Conservation (phyloP, 2,797 vertebrate genomes). For the Lutjanus argentimaculatus region DNA sequence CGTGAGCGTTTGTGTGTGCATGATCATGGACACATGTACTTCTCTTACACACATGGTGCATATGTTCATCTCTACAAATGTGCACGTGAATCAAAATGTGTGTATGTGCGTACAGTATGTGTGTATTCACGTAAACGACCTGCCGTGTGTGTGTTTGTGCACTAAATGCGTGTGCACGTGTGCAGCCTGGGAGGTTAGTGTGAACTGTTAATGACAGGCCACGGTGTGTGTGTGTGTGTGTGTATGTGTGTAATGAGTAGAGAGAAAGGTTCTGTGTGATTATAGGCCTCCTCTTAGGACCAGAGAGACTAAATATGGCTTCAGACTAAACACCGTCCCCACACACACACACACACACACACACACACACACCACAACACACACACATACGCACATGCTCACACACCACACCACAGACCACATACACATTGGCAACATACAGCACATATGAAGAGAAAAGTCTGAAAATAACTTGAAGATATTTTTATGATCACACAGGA, state of each 20-base stretch:
- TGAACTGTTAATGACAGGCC: constrained; percentile 82
- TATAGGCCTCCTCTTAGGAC: constrained; percentile 81
- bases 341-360: constrained; percentile 41
- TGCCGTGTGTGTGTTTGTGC: constrained; percentile 5
- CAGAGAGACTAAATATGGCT: constrained; percentile 84
- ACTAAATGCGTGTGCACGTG: constrained; percentile 27
- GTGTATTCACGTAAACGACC: constrained; percentile 27
- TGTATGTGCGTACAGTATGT: background rate
- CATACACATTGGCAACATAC: constrained; percentile 75
- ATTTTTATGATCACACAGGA: constrained; percentile 65
- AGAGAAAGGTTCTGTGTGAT: constrained; percentile 83
- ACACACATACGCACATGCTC: constrained; percentile 27
- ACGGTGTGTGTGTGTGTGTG: constrained; percentile 49
- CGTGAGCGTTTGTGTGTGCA: background rate
- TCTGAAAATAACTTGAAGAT: constrained; percentile 73
- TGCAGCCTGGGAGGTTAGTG: constrained; percentile 81
- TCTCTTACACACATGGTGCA: background rate
- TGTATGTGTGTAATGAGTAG: constrained; percentile 80
- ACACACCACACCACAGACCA: constrained; percentile 74
- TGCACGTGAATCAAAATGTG: constrained; percentile 24
- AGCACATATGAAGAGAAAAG: constrained; percentile 72
- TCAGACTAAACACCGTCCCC: constrained; percentile 81
- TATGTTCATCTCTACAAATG: constrained; percentile 30
- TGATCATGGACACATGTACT: background rate
- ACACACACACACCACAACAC: constrained; percentile 40